Percentiles rank a stretch among this genome's conserved stretches.
phyloP scores from a whole-genome alignment of 2,113 vertebrate species.

The Scytalopus superciliaris region DNA sequence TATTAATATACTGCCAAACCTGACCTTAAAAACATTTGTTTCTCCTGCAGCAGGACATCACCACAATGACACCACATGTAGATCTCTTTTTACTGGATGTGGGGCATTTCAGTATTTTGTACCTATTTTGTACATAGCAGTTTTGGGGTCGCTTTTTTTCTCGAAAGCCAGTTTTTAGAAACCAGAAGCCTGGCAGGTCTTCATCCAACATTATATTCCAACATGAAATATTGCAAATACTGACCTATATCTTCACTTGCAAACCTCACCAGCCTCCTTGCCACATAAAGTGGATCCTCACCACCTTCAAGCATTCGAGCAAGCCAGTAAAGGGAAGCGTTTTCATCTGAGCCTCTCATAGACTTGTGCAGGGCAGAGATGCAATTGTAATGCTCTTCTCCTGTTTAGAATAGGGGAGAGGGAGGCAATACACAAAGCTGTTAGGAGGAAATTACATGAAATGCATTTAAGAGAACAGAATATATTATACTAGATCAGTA shows the following conservation, averaged over 20 bases:
- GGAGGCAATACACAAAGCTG: background rate
- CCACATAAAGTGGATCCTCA: slow-evolving; percentile 93
- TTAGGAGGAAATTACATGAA: background rate
- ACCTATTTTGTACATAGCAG: background rate
- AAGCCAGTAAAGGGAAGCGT: slow-evolving; percentile 95
- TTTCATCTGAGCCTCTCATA: slow-evolving; percentile 93
- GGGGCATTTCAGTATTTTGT: background rate
- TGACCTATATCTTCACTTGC: slow-evolving; percentile 96
- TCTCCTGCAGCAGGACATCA: background rate
- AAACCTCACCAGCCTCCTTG: slow-evolving; percentile 91
- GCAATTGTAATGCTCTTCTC: slow-evolving; percentile 97
- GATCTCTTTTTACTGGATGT: background rate
- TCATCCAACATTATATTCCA: background rate
- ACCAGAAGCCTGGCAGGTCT: background rate
- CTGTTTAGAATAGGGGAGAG: slow-evolving; percentile 59
- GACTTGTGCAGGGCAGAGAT: slow-evolving; percentile 97
- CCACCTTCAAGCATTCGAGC: slow-evolving; percentile 97
- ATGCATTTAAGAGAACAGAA: background rate
- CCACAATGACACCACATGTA: background rate
- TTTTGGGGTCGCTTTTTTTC: background rate
- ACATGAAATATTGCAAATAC: slow-evolving; percentile 14
- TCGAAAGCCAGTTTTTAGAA: background rate
- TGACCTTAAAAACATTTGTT: background rate
- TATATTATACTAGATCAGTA: background rate
- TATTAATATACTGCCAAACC: background rate